Evolutionary conservation across 1,140 invertebrate species (phyloP).

Genomic region (Maconellicoccus hirsutus): DNA sequence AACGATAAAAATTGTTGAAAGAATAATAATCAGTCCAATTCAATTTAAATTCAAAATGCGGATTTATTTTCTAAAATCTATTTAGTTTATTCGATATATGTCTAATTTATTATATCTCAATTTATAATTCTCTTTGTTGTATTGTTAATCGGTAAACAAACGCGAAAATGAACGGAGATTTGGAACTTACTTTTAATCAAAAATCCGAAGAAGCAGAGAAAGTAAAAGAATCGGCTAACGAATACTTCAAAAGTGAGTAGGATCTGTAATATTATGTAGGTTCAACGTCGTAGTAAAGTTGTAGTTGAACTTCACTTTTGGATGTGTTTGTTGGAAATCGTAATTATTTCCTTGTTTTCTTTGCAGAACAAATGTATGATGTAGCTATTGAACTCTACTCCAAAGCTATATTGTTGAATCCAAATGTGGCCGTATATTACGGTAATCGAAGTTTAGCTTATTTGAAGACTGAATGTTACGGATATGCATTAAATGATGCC

Average conservation of each 20-base stretch:
- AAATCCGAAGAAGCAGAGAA: slow-evolving; percentile 1
- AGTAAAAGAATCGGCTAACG: neutral
- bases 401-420: slow-evolving; percentile 71
- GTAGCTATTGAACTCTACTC: slow-evolving; percentile 82
- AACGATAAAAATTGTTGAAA: too few species aligned
- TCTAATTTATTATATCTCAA: too few species aligned
- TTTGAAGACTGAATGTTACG: slow-evolving; percentile 83
- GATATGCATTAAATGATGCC: slow-evolving; percentile 84
- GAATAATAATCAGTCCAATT: too few species aligned
- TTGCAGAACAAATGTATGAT: slow-evolving; percentile 42
- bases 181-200: neutral
- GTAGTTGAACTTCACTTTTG: too few species aligned
- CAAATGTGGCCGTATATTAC: slow-evolving; percentile 70
- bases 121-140: too few species aligned
- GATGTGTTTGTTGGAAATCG: too few species aligned
- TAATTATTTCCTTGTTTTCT: neutral
- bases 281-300: too few species aligned
- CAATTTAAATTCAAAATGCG: too few species aligned
- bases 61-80: too few species aligned
- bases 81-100: too few species aligned
- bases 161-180: neutral
- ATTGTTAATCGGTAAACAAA: too few species aligned
- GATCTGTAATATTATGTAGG: neutral
- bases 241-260: slow-evolving; percentile 9
- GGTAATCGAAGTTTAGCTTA: slow-evolving; percentile 93